Evolutionary conservation across 2,113 vertebrate species (phyloP), one percentile per base, ranked within the genome.

Genomic region (Halcyon malimbica): DNA sequence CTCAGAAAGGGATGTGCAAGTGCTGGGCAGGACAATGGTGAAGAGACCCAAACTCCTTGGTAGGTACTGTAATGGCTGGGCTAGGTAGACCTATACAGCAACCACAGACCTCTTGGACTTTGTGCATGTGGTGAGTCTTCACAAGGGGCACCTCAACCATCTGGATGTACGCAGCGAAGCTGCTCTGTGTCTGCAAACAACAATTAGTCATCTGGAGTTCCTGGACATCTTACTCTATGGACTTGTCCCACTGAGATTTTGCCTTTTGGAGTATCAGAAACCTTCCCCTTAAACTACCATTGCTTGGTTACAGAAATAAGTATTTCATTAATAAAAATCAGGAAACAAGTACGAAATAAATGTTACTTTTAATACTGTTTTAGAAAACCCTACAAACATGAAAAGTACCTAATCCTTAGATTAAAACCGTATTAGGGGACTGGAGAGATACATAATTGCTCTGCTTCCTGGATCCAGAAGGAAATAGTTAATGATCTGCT

Each of bases 351-450:
- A 77, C n/a, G 42, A 92, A 95, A 80, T n/a, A 91, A 62, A 37
- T 42, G 19, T 70, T 91, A 56, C 21, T 21, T 78, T 60, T 63
- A 67, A 87, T 67, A 62, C 16, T 67, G 68, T 31, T 94, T 88
- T 70, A 86, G 46, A 88, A 95, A 86, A 74, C 46, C 10, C 16
- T 48, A 78, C 6, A 90, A 48, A 86, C 92, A 88, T 42, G 42
- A 77, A 91, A 94, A 88, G 63, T 0, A 80, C 63, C 63, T 74
- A 96, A 90, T 77, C 74, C 68, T 88, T 80, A 77, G 56, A 85
- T 67, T 93, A 75, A 93, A 94, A 16, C 14, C 26, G 64, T 83
- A 87, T 92, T 76, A 95, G 56, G 39, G 53, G 48, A 71, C 60
- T 1, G 1, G 75, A 51, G 41, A 14, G 39, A 83, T 81, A 75